These are phyloP conservation scores for Speoplatyrhinus poulsoni DNA, from an alignment of 2,113 vertebrate genomes.

Conservation along the genomic window DNA sequence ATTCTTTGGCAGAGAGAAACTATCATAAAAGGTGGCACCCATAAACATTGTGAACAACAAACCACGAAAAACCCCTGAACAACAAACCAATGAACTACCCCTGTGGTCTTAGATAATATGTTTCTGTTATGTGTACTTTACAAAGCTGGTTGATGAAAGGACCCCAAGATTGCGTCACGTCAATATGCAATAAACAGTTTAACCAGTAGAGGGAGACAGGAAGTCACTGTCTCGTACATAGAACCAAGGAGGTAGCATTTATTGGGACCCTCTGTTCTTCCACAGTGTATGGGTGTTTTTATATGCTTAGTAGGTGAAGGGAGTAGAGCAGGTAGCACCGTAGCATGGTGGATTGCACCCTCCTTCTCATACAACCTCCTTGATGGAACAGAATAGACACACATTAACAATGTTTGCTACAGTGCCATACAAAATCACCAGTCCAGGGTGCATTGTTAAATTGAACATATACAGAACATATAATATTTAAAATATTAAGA, in stretches of 20 bases:
- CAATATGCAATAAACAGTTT: slow-evolving; percentile 23
- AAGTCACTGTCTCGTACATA: slow-evolving; percentile 1
- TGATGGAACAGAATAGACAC: too few species aligned
- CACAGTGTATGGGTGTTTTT: too few species aligned
- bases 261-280: not conserved
- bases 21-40: not conserved
- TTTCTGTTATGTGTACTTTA: too few species aligned
- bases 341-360: too few species aligned
- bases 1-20: not conserved
- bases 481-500: too few species aligned
- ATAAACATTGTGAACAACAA: not conserved
- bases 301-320: too few species aligned
- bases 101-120: not conserved
- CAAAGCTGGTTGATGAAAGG: not conserved
- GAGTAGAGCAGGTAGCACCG: too few species aligned
- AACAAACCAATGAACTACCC: not conserved
- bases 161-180: not conserved
- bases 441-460: too few species aligned
- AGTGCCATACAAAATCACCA: too few species aligned
- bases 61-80: not conserved
- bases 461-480: too few species aligned
- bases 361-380: too few species aligned
- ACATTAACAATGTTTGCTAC: too few species aligned
- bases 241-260: not conserved
- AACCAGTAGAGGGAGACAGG: slow-evolving; percentile 50